phyloP scores from a whole-genome alignment of 2,797 vertebrate genomes.

The Schizopygopsis malacanthus region DNA sequence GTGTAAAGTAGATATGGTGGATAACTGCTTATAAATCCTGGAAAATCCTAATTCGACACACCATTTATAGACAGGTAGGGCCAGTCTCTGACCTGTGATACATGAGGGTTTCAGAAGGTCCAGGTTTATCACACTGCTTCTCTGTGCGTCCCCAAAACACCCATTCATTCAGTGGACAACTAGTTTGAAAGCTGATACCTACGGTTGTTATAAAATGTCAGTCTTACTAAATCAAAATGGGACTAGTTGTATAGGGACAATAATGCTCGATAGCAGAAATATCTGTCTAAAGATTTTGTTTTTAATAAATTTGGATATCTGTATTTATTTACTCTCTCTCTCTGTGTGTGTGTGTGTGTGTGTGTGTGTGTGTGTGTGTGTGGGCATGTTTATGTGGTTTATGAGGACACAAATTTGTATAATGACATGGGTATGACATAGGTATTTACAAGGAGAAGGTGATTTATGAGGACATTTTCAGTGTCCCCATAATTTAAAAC shows the following conservation, averaged over 20 bases:
- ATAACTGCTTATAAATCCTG: slow-evolving; percentile 1
- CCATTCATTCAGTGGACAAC: neutral
- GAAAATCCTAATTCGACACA: slow-evolving; percentile 18
- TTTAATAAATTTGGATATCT: neutral
- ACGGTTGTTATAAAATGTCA: neutral
- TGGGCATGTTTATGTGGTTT: no score
- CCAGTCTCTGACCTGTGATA: slow-evolving; percentile 28
- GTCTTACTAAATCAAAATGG: neutral
- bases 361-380: no score
- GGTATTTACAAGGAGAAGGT: no score
- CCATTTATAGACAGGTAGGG: neutral
- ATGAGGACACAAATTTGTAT: no score
- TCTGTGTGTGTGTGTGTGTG: no score
- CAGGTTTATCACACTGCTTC: neutral
- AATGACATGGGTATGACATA: no score
- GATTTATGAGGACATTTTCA: no score
- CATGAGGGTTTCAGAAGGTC: neutral
- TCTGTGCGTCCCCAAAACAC: neutral
- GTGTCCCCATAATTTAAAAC: no score
- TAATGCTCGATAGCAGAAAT: neutral
- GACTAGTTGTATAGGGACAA: neutral
- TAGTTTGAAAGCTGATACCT: neutral
- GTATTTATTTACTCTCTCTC: neutral
- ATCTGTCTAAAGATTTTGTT: neutral
- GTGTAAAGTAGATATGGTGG: neutral